Base-by-base conservation (phyloP, 2,797 vertebrate genomes). In the Sibirionetta formosa region DNA sequence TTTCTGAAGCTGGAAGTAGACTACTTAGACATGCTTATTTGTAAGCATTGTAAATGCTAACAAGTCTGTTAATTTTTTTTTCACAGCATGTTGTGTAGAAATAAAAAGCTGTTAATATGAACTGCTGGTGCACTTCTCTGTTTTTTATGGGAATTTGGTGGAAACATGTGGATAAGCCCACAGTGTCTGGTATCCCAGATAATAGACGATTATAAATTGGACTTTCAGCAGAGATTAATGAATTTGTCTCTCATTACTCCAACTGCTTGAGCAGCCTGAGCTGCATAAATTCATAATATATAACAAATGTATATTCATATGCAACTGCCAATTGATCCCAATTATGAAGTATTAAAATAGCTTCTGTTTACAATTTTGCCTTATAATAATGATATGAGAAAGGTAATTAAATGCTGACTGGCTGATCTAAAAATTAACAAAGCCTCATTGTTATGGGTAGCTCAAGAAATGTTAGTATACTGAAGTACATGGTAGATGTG, bases 81-180 rank as follows among this genome's bases (percentile, higher is more conserved):
- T 94, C 48, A 96, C 86, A 96, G 91, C 86, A 66, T 95, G 93
- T 96, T 96, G 83, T 78, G 86, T 96, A 97, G 96, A 96, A 97
- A 95, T 96, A 97, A 97, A 97, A 97, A 97, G 71, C 79, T 96
- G 89, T 93, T 93, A 60, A 93, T 91, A 80, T 86, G 88, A 98
- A 95, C 93, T 78, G 57, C 90, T 94, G 95, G 86, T 93, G 94
- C 95, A 86, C 91, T 97, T 90, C 95, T 92, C 92, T 95, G 82
- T 96, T 98, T 80, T 97, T 94, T 81, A 27, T 79, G 93, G 90
- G 91, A 76, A 93, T 51, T 84, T 96, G 93, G 95, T 94, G 84
- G 75, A 93, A 85, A 75, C 86, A 94, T 57, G 72, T 64, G 86
- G 57, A 42, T 84, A 78, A 94, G 46, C 88, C 82, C 82, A 77